Evolutionary conservation across 1,140 invertebrate species (phyloP).

Genomic region (Zaprionus taronus): DNA sequence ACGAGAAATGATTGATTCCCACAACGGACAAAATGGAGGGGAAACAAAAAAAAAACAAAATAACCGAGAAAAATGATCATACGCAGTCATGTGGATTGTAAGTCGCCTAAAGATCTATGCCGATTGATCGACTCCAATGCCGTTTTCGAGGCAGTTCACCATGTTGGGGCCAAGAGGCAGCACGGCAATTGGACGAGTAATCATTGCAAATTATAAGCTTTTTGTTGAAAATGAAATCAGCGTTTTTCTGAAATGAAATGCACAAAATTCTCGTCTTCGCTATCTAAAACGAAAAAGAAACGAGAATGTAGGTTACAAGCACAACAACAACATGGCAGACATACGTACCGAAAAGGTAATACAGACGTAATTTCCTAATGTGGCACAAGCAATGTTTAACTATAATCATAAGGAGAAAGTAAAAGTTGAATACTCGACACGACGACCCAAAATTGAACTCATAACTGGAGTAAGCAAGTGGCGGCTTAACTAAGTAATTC

Average conservation of each 20-base stretch:
- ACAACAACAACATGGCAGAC: constrained; percentile 17
- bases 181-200: constrained; percentile 42
- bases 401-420: constrained; percentile 41
- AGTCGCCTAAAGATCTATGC: constrained; percentile 45
- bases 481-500: constrained; percentile 9
- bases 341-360: constrained; percentile 17
- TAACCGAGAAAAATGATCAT: constrained; percentile 17
- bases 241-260: constrained; percentile 28
- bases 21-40: constrained; percentile 21
- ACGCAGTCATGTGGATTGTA: constrained; percentile 28
- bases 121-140: constrained; percentile 39
- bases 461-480: constrained; percentile 12
- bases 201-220: constrained; percentile 69
- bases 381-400: constrained; percentile 31
- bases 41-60: constrained; percentile 26
- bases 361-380: constrained; percentile 48
- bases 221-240: constrained; percentile 68
- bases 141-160: constrained; percentile 20
- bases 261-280: constrained; percentile 32
- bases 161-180: constrained; percentile 11
- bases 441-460: constrained; percentile 3
- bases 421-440: constrained; percentile 38
- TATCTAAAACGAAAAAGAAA: constrained; percentile 1
- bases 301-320: constrained; percentile 38
- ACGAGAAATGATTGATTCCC: constrained; percentile 36